These are phyloP conservation scores for Pomatorhinus ruficollis DNA, from an alignment of 2,113 vertebrate genomes.

Conservation along the genomic window DNA sequence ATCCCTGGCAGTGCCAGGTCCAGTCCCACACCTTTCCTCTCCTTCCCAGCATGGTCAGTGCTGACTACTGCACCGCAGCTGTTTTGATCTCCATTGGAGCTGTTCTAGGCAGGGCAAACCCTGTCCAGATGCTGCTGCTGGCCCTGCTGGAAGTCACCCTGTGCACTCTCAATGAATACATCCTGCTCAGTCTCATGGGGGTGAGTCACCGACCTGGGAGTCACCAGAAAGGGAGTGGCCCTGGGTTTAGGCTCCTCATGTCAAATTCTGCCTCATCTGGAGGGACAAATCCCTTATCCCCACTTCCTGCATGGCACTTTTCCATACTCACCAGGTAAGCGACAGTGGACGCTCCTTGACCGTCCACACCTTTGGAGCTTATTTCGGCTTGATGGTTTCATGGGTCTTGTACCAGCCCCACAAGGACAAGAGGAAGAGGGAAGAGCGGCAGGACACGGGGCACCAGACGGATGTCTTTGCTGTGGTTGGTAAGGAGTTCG, in stretches of 20 bases:
- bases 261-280: neutral
- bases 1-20: fast-evolving
- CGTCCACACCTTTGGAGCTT: slow-evolving; percentile 91
- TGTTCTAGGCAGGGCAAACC: slow-evolving; percentile 85
- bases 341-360: slow-evolving; percentile 92
- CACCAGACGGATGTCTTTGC: slow-evolving; percentile 86
- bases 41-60: slow-evolving; percentile 86
- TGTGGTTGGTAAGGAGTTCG: slow-evolving; percentile 80
- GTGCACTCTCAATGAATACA: slow-evolving; percentile 83
- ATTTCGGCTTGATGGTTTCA: slow-evolving; percentile 87
- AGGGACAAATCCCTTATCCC: neutral
- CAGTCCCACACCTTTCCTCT: neutral
- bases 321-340: slow-evolving; percentile 70
- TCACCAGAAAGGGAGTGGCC: too few relatives aligned
- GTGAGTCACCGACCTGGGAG: slow-evolving; percentile 59
- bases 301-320: fast-evolving
- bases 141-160: slow-evolving; percentile 84
- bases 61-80: slow-evolving; percentile 86
- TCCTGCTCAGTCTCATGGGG: slow-evolving; percentile 78
- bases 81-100: slow-evolving; percentile 89
- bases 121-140: slow-evolving; percentile 85
- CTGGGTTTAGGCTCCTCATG: neutral
- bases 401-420: slow-evolving; percentile 80
- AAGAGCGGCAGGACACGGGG: slow-evolving; percentile 71
- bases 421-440: slow-evolving; percentile 78